Evolutionary conservation across 2,888 invertebrate genomes (phyloP), one percentile per base, ranked within the genome.

Genomic region (Drosophila recens): DNA sequence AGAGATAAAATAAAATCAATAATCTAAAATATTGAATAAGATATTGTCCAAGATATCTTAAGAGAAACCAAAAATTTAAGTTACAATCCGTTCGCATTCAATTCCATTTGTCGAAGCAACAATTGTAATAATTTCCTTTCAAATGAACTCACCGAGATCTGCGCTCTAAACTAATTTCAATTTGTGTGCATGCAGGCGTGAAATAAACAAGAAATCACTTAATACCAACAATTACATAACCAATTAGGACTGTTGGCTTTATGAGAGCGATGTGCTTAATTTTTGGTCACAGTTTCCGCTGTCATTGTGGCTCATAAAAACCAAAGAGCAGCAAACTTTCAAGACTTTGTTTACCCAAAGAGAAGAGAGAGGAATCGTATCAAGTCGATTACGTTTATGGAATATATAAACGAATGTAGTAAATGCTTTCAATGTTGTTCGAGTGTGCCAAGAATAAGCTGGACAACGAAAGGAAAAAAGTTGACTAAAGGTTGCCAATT

Each of bases 181-280:
- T 82, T 82, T 65, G 51, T 10, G 45, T 61, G 76, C 85, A 72
- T 15, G 68, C 72, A 56, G 54, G 58, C 79, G 85, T 89, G 75
- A 89, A 85, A 87, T 84, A 84, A 84, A 84, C 79, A 84, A 87
- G 89, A 79, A 89, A 84, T 89, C 88, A 84, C 87, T 87, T 89
- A 87, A 89, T 87, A 62, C 84, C 87, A 74, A 89, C 85, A 85
- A 85, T 85, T 89, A 85, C 72, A 83, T 80, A 82, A 87, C 72
- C 82, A 89, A 89, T 79, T 80, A 84, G 79, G 73, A 71, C 72
- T 67, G 77, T 79, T 77, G 69, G 75, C 62, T 67, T 72, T 53
- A 68, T 66, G 72, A 38, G 43, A 46, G 53, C 76, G 68, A 38
- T 58, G 54, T 52, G 68, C 62, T 79, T 79, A 61, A 75, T 43